These are phyloP conservation scores for Peribatodes rhomboidaria DNA, from an alignment of 2,888 invertebrate species.

Conservation along the genomic window DNA sequence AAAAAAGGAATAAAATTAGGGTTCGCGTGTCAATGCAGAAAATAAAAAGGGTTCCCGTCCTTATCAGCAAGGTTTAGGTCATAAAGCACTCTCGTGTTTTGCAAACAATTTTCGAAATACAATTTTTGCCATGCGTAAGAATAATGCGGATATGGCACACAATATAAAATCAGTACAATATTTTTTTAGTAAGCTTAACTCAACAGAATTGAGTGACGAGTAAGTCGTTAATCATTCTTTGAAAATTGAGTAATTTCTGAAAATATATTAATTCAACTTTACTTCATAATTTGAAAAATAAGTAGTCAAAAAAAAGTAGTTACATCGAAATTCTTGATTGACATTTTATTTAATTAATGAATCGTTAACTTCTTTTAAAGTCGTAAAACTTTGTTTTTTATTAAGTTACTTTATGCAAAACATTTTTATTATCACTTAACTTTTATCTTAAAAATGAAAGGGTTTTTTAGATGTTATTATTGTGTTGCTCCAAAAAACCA, in stretches of 20 bases:
- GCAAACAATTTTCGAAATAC: slow-evolving; percentile 70
- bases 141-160: slow-evolving; percentile 51
- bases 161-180: too few species aligned
- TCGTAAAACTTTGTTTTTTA: slow-evolving; percentile 14
- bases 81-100: slow-evolving; percentile 70
- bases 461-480: background rate
- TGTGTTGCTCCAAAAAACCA: background rate
- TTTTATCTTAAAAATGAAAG: slow-evolving; percentile 6
- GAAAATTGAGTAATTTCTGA: too few species aligned
- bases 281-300: background rate
- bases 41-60: slow-evolving; percentile 46
- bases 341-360: too few species aligned
- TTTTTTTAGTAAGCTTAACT: too few species aligned
- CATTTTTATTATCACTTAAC: slow-evolving; percentile 7
- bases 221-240: too few species aligned
- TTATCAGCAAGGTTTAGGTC: slow-evolving; percentile 59
- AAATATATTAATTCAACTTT: too few species aligned
- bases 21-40: slow-evolving; percentile 56
- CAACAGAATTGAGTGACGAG: too few species aligned
- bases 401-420: background rate
- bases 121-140: slow-evolving; percentile 47
- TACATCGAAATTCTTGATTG: too few species aligned
- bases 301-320: too few species aligned
- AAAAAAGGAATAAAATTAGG: slow-evolving; percentile 54
- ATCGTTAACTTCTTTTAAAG: slow-evolving; percentile 1